These are phyloP conservation scores for Vipera latastei DNA, from an alignment of 2,797 vertebrate genomes.

Conservation along the genomic window DNA sequence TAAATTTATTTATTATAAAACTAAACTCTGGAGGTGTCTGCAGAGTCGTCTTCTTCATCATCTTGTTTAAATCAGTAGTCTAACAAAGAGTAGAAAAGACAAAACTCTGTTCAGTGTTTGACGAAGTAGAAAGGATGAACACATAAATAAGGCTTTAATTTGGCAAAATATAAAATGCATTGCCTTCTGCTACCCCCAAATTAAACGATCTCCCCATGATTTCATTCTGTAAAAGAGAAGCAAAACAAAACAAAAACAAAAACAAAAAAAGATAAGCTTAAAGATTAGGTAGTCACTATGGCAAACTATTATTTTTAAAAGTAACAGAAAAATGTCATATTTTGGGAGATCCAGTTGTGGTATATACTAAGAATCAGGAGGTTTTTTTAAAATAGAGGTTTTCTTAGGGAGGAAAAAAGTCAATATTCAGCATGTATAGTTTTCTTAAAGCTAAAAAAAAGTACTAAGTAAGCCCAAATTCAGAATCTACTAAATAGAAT, in stretches of 20 bases:
- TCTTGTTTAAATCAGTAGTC: constrained; percentile 80
- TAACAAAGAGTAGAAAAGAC: constrained; percentile 83
- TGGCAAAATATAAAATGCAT: constrained; percentile 83
- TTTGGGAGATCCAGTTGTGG: background rate
- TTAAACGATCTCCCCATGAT: constrained; percentile 62
- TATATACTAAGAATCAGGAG: background rate
- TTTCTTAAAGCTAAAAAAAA: background rate
- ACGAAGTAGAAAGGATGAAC: constrained; percentile 83
- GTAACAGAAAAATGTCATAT: background rate
- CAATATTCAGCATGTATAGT: background rate
- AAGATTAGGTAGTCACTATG: accelerated
- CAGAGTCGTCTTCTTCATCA: constrained; percentile 64
- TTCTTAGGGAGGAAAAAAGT: background rate
- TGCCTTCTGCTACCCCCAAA: constrained; percentile 75
- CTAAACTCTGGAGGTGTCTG: constrained; percentile 78
- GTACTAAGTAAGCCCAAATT: background rate
- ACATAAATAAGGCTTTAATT: constrained; percentile 87
- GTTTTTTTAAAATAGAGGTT: background rate
- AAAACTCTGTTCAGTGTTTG: constrained; percentile 82
- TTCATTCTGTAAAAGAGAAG: constrained; percentile 74
- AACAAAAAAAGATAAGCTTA: background rate
- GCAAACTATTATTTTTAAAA: background rate
- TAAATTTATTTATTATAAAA: constrained; percentile 72
- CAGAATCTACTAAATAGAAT: background rate
- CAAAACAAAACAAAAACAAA: constrained; percentile 35